Evolutionary conservation across 1,140 invertebrate species (phyloP).

Genomic region (Drosophila pandora): DNA sequence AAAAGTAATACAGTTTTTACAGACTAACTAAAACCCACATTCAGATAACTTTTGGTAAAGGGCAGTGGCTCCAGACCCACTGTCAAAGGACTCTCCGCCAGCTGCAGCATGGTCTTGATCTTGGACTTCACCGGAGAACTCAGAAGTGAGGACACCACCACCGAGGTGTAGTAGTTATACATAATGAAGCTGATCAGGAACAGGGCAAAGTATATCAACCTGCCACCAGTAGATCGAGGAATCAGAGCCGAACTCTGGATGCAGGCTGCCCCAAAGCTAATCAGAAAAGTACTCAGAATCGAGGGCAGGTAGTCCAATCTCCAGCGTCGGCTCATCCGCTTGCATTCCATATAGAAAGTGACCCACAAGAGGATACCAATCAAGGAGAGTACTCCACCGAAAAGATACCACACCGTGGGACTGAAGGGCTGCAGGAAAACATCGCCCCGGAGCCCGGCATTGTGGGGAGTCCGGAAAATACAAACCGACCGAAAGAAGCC

Average conservation of each 20-base stretch:
- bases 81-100: slow-evolving; percentile 71
- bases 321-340: slow-evolving; percentile 30
- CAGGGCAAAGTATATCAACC: slow-evolving; percentile 64
- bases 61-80: slow-evolving; percentile 71
- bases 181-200: slow-evolving; percentile 75
- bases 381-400: slow-evolving; percentile 45
- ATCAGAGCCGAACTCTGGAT: slow-evolving; percentile 68
- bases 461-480: slow-evolving; percentile 77
- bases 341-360: slow-evolving; percentile 62
- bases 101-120: slow-evolving; percentile 67
- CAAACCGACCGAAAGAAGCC: slow-evolving; percentile 68
- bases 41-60: slow-evolving; percentile 71
- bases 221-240: slow-evolving; percentile 65
- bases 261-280: slow-evolving; percentile 74
- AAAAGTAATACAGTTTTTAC: neutral
- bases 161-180: slow-evolving; percentile 81
- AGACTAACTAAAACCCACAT: slow-evolving; percentile 46
- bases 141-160: slow-evolving; percentile 74
- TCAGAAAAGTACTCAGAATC: slow-evolving; percentile 55
- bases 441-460: slow-evolving; percentile 60
- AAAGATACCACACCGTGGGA: slow-evolving; percentile 63
- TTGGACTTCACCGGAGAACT: slow-evolving; percentile 75
- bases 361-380: slow-evolving; percentile 62
- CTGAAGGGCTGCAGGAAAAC: slow-evolving; percentile 75
- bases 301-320: slow-evolving; percentile 63